Evolutionary conservation across 2,888 invertebrate species (phyloP).

Genomic region (Cataglyphis cursor): DNA sequence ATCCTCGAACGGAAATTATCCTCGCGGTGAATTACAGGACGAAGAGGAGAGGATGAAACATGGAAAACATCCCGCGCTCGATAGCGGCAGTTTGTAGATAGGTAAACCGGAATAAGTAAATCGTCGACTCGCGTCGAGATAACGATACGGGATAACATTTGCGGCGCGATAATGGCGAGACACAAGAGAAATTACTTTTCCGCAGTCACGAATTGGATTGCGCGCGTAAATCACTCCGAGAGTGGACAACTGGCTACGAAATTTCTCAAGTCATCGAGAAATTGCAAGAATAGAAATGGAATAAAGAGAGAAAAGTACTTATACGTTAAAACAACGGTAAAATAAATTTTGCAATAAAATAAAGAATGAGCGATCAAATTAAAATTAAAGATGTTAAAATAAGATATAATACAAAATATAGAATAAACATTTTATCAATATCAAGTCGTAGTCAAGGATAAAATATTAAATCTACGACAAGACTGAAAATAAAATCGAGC

Average conservation of each 20-base stretch:
- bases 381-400: background rate
- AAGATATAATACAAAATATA: background rate
- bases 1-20: constrained; percentile 44
- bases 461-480: constrained; percentile 12
- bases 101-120: constrained; percentile 51
- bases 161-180: constrained; percentile 40
- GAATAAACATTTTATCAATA: background rate
- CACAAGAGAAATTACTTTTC: constrained; percentile 44
- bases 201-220: constrained; percentile 39
- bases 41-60: constrained; percentile 9
- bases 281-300: background rate
- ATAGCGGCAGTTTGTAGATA: constrained; percentile 49
- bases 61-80: constrained; percentile 34
- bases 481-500: constrained; percentile 5
- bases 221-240: constrained; percentile 21
- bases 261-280: background rate
- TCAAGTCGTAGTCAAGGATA: background rate
- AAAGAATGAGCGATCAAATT: background rate
- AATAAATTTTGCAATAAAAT: background rate
- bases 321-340: background rate
- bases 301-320: background rate
- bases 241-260: constrained; percentile 28
- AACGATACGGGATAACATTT: constrained; percentile 29
- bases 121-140: constrained; percentile 47
- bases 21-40: constrained; percentile 53